phyloP scores from a whole-genome alignment of 2,797 vertebrate genomes.

The Catharus ustulatus region DNA sequence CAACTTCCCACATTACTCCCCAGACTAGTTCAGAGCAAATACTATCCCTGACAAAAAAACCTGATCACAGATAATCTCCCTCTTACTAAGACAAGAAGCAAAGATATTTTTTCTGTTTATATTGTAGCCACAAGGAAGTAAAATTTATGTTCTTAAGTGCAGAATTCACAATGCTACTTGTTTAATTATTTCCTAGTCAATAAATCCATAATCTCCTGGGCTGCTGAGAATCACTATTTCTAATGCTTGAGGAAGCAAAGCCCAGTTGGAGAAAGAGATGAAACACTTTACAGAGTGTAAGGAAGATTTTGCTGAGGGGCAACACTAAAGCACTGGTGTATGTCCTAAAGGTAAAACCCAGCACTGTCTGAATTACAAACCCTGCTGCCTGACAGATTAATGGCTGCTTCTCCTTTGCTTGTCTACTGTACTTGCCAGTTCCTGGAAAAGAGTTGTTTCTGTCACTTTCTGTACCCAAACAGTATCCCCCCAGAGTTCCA shows the following conservation, averaged over 20 bases:
- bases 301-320: constrained; percentile 1
- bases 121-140: background rate
- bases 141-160: background rate
- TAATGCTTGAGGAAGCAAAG: background rate
- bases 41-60: background rate
- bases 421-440: constrained; percentile 40
- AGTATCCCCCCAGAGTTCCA: constrained; percentile 24
- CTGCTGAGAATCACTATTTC: background rate
- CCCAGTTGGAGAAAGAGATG: background rate
- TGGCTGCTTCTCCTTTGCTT: background rate
- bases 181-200: constrained; percentile 23
- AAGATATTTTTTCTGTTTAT: background rate
- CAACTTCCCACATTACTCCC: background rate
- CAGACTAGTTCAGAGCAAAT: background rate
- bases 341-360: constrained; percentile 21
- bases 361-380: background rate
- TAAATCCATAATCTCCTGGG: background rate
- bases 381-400: background rate
- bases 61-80: background rate
- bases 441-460: constrained; percentile 57
- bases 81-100: background rate
- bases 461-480: constrained; percentile 57
- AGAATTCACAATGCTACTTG: background rate
- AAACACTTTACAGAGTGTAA: background rate
- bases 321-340: background rate